phyloP scores from a whole-genome alignment of 2,888 invertebrate species.

The Drosophila mimica region DNA sequence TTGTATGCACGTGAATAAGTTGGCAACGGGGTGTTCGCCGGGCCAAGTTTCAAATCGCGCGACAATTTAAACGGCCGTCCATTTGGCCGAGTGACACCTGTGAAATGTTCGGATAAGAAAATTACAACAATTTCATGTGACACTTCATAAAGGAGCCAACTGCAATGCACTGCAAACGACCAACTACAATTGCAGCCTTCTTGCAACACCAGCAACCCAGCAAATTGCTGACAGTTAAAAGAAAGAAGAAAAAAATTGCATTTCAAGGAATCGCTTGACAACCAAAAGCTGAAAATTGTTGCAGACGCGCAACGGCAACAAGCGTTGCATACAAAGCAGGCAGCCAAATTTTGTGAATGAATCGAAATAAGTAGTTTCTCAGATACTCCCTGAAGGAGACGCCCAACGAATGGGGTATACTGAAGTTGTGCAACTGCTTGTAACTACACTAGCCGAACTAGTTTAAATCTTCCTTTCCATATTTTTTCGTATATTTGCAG shows the following conservation, averaged over 20 bases:
- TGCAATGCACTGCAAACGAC: constrained; percentile 15
- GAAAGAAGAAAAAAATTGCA: constrained; percentile 38
- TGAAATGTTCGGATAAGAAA: constrained; percentile 67
- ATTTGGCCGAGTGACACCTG: constrained; percentile 37
- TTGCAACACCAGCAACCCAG: constrained; percentile 8
- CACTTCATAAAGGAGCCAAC: constrained; percentile 61
- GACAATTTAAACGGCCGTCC: constrained; percentile 72
- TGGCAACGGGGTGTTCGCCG: constrained; percentile 10
- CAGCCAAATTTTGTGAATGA: constrained; percentile 36
- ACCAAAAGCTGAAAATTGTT: constrained; percentile 12
- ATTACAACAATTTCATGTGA: constrained; percentile 80
- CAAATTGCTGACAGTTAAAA: constrained; percentile 45
- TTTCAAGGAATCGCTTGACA: constrained; percentile 26
- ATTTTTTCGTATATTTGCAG: not conserved
- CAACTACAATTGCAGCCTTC: constrained; percentile 10
- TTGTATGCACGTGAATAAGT: not conserved
- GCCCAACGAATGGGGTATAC: not conserved
- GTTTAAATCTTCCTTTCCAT: not conserved
- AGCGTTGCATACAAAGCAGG: constrained; percentile 21
- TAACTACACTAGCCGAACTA: not conserved
- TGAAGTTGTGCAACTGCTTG: not conserved
- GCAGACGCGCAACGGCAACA: not conserved
- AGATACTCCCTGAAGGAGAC: constrained; percentile 5
- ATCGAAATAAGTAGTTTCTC: not conserved
- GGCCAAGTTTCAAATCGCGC: constrained; percentile 21